A percentile compares a stretch with the other conserved stretches of the same genome.
These are phyloP conservation scores for Hydrotaea cyrtoneurina DNA, from an alignment of 2,888 invertebrate genomes.

Conservation along the genomic window DNA sequence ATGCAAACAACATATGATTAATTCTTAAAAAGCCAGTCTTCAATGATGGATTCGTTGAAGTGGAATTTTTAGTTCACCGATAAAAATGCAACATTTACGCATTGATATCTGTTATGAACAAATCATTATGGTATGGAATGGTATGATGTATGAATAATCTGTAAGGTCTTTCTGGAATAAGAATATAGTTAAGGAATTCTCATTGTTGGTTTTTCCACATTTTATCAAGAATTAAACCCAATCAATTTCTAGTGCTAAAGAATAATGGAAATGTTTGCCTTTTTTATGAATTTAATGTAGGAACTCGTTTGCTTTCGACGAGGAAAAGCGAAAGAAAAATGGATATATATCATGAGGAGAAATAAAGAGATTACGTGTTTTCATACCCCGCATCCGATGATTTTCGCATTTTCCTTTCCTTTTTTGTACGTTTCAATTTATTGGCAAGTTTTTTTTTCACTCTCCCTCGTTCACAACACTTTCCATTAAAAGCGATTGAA, in stretches of 20 bases:
- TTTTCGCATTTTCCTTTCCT: conserved; percentile 49
- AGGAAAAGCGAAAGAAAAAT: conserved; percentile 6
- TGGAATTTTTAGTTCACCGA: too few species aligned
- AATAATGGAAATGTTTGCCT: not conserved
- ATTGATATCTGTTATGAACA: too few species aligned
- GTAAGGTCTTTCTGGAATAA: too few species aligned
- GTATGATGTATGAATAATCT: too few species aligned
- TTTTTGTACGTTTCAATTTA: conserved; percentile 57
- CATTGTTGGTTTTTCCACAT: too few species aligned
- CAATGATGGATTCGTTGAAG: too few species aligned
- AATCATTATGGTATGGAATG: too few species aligned
- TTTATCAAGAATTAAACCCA: not conserved
- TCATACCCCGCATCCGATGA: conserved; percentile 45
- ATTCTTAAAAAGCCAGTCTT: too few species aligned
- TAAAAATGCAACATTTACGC: too few species aligned
- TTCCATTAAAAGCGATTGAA: conserved; percentile 44
- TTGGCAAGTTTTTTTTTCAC: conserved; percentile 47
- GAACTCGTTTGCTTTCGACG: not conserved
- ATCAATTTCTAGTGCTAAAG: not conserved
- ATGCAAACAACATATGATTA: too few species aligned
- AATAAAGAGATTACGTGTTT: conserved; percentile 61
- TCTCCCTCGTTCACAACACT: conserved; percentile 29
- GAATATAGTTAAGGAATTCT: too few species aligned
- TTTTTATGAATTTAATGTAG: not conserved
- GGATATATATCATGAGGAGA: conserved; percentile 50